Evolutionary conservation across 2,888 invertebrate genomes (phyloP).

Genomic region (Acleris cristana): DNA sequence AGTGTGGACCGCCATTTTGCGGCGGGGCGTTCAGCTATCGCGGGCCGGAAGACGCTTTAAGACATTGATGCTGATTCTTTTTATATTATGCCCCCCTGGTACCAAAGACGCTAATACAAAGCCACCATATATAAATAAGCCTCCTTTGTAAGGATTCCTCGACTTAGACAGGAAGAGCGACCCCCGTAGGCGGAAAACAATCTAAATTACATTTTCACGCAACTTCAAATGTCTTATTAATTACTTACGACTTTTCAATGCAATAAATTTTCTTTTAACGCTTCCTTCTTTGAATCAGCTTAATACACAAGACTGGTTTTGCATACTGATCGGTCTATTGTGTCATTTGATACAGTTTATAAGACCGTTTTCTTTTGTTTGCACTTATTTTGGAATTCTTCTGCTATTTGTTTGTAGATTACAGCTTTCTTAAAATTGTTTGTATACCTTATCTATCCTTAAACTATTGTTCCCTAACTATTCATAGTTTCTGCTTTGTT

Average conservation of each 20-base stretch:
- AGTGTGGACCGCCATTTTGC: constrained; percentile 82
- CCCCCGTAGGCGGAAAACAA: constrained; percentile 78
- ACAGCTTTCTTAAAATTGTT: background rate
- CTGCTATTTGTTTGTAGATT: constrained; percentile 34
- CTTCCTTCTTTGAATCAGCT: constrained; percentile 74
- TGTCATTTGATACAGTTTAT: constrained; percentile 29
- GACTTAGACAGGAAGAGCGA: constrained; percentile 71
- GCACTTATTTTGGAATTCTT: constrained; percentile 46
- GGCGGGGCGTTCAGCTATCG: constrained; percentile 76
- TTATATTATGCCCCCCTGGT: constrained; percentile 82
- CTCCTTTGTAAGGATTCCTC: constrained; percentile 71
- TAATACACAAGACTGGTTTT: constrained; percentile 74
- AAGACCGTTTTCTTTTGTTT: constrained; percentile 19
- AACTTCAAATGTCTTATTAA: constrained; percentile 85
- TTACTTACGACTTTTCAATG: constrained; percentile 83
- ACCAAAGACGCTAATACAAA: constrained; percentile 83
- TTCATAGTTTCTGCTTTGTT: too few species aligned
- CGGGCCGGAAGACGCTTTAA: constrained; percentile 78
- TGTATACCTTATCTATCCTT: background rate
- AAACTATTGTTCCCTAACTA: too few species aligned
- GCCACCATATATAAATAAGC: constrained; percentile 82
- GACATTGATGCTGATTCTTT: constrained; percentile 84
- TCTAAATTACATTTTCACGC: constrained; percentile 85
- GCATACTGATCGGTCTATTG: constrained; percentile 65
- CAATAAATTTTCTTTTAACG: constrained; percentile 83